phyloP scores from a whole-genome alignment of 2,888 invertebrate species.

The Sympetrum striolatum region DNA sequence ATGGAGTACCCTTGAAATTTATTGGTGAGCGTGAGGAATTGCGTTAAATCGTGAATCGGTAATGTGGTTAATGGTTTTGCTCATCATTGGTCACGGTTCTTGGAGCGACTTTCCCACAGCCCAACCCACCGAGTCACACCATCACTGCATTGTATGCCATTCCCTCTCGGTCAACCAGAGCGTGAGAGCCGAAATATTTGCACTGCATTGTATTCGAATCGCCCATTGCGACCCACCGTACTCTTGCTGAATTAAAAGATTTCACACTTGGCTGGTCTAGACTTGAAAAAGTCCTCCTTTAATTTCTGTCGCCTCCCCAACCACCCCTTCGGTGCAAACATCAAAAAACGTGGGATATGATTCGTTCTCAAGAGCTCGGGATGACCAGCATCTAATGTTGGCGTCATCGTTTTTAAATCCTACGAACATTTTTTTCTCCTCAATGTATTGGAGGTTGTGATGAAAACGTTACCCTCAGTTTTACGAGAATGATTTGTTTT shows the following conservation, averaged over 20 bases:
- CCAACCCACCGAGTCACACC: too few species aligned
- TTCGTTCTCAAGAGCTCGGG: not conserved
- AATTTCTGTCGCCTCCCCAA: not conserved
- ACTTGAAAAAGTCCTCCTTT: not conserved
- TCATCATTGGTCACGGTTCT: too few species aligned
- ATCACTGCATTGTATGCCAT: not conserved
- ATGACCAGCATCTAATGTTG: too few species aligned
- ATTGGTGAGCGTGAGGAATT: too few species aligned
- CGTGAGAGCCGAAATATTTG: conserved; percentile 23
- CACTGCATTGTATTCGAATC: not conserved
- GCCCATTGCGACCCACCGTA: too few species aligned
- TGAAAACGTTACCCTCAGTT: too few species aligned
- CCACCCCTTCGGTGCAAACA: not conserved
- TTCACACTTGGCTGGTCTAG: not conserved
- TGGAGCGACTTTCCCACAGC: not conserved
- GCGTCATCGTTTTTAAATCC: too few species aligned
- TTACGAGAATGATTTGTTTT: too few species aligned
- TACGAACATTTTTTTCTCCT: too few species aligned
- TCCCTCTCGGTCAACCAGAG: conserved; percentile 6
- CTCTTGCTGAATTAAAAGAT: not conserved
- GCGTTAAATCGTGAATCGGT: too few species aligned
- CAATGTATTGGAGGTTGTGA: too few species aligned
- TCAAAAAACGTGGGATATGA: not conserved
- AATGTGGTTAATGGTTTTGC: not conserved
- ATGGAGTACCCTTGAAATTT: too few species aligned